phyloP scores from a whole-genome alignment of 1,140 invertebrate species.

The Cryptotermes secundus region DNA sequence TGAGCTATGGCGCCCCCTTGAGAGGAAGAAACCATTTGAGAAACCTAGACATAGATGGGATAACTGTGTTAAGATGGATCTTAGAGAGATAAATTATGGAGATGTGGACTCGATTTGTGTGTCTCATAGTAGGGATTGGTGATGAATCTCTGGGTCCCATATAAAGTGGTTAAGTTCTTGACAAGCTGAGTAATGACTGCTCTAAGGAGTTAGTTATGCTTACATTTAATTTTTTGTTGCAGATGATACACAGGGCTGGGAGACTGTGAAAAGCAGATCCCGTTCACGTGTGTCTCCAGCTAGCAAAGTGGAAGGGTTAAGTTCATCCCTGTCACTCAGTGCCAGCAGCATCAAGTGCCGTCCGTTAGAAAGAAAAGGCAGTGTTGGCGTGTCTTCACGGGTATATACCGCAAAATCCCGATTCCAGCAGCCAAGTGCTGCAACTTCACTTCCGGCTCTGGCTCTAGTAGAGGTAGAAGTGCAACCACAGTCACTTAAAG shows the following conservation, averaged over 20 bases:
- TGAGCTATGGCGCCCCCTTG: too few relatives aligned
- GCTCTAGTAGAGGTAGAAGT: constrained; percentile 37
- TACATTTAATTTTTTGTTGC: constrained; percentile 35
- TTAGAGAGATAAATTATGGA: too few relatives aligned
- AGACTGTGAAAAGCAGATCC: constrained; percentile 59
- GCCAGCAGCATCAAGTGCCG: constrained; percentile 34
- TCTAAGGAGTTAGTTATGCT: too few relatives aligned
- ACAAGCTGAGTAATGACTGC: too few relatives aligned
- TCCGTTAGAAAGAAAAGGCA: constrained; percentile 33
- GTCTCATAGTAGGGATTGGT: too few relatives aligned
- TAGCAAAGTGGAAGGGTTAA: constrained; percentile 35
- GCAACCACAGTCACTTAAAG: neutral
- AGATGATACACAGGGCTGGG: constrained; percentile 61
- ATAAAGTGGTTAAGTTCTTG: neutral
- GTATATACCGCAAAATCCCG: constrained; percentile 39
- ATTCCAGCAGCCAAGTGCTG: constrained; percentile 56
- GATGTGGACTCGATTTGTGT: too few relatives aligned
- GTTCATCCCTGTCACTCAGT: constrained; percentile 37
- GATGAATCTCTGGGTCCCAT: neutral
- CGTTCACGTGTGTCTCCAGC: constrained; percentile 29
- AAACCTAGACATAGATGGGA: too few relatives aligned
- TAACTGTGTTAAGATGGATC: too few relatives aligned
- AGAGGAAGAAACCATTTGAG: too few relatives aligned
- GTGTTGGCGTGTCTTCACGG: constrained; percentile 22
- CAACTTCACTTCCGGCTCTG: constrained; percentile 59